These are phyloP conservation scores for Rutpela maculata DNA, from an alignment of 2,888 invertebrate genomes.

Conservation along the genomic window DNA sequence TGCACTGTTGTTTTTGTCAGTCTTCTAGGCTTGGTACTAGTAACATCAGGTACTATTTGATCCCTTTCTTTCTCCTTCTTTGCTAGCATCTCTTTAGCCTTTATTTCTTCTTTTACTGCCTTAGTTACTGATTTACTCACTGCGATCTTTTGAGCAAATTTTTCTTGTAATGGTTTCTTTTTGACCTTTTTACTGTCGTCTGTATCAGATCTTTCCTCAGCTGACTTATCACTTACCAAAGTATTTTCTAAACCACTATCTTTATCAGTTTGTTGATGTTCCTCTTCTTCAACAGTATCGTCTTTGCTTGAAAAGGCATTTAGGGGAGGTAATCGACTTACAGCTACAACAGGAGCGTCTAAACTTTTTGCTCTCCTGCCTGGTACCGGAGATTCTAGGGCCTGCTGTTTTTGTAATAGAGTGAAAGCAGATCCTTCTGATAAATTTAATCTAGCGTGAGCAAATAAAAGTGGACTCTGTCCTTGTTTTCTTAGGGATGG, in stretches of 20 bases:
- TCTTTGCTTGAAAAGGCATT: constrained; percentile 93
- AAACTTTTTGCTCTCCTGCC: constrained; percentile 88
- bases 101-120: constrained; percentile 51
- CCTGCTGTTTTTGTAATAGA: constrained; percentile 85
- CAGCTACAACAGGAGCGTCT: constrained; percentile 88
- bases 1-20: constrained; percentile 56
- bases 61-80: constrained; percentile 70
- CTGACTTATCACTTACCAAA: constrained; percentile 58
- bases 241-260: constrained; percentile 60
- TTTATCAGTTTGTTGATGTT: constrained; percentile 74
- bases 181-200: constrained; percentile 45
- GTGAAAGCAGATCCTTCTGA: constrained; percentile 90
- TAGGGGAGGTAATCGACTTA: constrained; percentile 86
- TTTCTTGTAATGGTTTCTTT: constrained; percentile 44
- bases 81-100: constrained; percentile 37
- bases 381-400: constrained; percentile 84
- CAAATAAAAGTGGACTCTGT: constrained; percentile 86
- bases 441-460: constrained; percentile 86
- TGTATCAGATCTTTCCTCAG: constrained; percentile 60
- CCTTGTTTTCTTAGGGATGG: constrained; percentile 84
- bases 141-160: constrained; percentile 38
- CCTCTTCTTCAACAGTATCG: constrained; percentile 87
- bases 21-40: constrained; percentile 61
- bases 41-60: constrained; percentile 73
- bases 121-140: neutral